phyloP scores from a whole-genome alignment of 2,113 vertebrate genomes.

The Neolamprologus brichardi region DNA sequence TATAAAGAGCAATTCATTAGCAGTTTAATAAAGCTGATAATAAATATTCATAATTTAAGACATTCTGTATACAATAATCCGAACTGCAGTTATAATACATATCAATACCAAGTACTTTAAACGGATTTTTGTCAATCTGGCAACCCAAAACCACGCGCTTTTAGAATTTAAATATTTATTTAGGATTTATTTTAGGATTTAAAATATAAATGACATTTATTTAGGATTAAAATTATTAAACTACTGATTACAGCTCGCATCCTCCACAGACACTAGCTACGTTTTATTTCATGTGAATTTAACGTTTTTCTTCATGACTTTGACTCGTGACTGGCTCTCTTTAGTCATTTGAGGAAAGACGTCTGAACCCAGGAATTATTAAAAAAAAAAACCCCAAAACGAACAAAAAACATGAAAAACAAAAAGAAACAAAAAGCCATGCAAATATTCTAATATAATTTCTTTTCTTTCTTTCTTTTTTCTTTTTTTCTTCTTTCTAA shows the following conservation, averaged over 20 bases:
- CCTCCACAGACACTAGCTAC: background rate
- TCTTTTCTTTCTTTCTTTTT: background rate
- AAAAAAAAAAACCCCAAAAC: accelerated
- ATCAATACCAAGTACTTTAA: background rate
- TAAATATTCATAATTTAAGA: background rate
- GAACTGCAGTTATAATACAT: background rate
- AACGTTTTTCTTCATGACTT: background rate
- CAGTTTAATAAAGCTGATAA: background rate
- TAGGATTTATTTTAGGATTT: background rate
- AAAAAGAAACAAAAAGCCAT: background rate
- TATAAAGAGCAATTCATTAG: background rate
- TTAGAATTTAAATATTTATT: background rate
- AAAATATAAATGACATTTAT: background rate
- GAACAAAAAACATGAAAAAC: background rate
- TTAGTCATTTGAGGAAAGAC: background rate
- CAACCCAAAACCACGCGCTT: background rate
- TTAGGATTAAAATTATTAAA: background rate
- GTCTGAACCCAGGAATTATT: background rate
- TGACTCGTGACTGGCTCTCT: background rate
- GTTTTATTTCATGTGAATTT: background rate
- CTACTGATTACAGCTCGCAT: background rate
- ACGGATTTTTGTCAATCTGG: background rate
- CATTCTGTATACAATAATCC: background rate
- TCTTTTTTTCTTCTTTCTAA: background rate
- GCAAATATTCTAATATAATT: background rate